Base-by-base conservation (phyloP, 2,888 invertebrate genomes). In the Merodon equestris region DNA sequence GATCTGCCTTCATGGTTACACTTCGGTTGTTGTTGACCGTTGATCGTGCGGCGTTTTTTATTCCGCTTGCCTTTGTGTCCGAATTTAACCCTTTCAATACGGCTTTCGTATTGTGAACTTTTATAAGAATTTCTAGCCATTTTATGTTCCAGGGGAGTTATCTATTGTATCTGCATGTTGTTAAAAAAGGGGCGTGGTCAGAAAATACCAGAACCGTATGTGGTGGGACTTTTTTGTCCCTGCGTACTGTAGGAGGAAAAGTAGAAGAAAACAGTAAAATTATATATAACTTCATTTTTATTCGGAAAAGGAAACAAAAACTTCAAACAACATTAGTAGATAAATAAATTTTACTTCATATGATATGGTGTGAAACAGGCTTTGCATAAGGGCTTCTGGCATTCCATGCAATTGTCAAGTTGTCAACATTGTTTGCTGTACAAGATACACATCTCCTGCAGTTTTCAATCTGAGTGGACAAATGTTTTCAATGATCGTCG, bases 401-500 rank as follows among this genome's bases (percentile, higher is more conserved):
- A 40, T 12, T 38, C 40, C 40, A 54, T 54, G 54, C 40, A 42
- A 56, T 56, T 56, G 56, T 42, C 18, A 40, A 42, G 42, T 42
- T 56, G 2, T 27, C 27, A 27, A 27, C 27, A 4, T 27, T 27
- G 27, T 27, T 27, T 27, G n/a, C n/a, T n/a, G n/a, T n/a, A n/a
- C n/a, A n/a, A n/a, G n/a, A n/a, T n/a, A n/a, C n/a, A n/a, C n/a
- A n/a, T n/a, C n/a, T n/a, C n/a, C n/a, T n/a, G n/a, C n/a, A n/a
- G 54, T 40, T 40, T 54, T 15, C 51, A 51, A 51, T 51, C 15
- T 51, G 17, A 38, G 38, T 38, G 53, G 15, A 13, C 27, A 50
- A 50, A 50, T 27, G 48, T 54, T 54, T 54, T 42, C 40, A 54
- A 50, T 50, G 48, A 50, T 50, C 48, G 48, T 50, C 48, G 48